Evolutionary conservation across 2,113 vertebrate genomes (phyloP), one percentile per base, ranked within the genome.

Genomic region (Spermophilus dauricus): DNA sequence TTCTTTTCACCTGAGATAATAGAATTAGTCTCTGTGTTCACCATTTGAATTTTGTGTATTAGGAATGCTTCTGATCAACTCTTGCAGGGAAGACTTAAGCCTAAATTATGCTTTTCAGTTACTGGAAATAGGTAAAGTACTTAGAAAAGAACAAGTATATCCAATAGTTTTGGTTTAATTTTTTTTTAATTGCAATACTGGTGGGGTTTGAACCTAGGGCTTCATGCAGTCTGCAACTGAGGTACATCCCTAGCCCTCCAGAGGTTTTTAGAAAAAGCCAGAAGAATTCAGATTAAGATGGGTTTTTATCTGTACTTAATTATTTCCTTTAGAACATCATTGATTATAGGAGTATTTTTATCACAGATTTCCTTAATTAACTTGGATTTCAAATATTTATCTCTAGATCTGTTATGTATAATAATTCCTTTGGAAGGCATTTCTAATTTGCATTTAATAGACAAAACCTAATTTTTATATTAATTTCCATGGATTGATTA

Each of bases 361-460:
- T 82, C 24, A 48, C 8, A 37, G 9, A 77, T 87, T 83, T 56
- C 72, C 2, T 75, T 53, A 75, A 86, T 42, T 69, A 80, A 86
- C 51, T 94, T 95, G 8, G 32, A 69, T 88, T 88, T 93, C 48
- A 84, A 8, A 67, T 58, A 88, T 61, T 94, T 84, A 12, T 84
- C 12, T 75, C 9, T 94, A 32, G 85, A 45, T 93, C 39, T 94
- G 67, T 94, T 78, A 67, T 56, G 39, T 95, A 32, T 82, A 17
- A 42, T 78, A 90, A 63, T 92, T 65, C 28, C 11, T 78, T 58
- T 86, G 65, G 42, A 72, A 82, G 9, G 20, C 30, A 85, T 89
- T 89, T 95, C 72, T 94, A 89, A 89, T 83, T 78, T 94, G 6
- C 9, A 77, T 77, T 77, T 89, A 70, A 70, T 77, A 87, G 53